phyloP scores from a whole-genome alignment of 2,888 invertebrate genomes.

The Sarcophaga subvicina region DNA sequence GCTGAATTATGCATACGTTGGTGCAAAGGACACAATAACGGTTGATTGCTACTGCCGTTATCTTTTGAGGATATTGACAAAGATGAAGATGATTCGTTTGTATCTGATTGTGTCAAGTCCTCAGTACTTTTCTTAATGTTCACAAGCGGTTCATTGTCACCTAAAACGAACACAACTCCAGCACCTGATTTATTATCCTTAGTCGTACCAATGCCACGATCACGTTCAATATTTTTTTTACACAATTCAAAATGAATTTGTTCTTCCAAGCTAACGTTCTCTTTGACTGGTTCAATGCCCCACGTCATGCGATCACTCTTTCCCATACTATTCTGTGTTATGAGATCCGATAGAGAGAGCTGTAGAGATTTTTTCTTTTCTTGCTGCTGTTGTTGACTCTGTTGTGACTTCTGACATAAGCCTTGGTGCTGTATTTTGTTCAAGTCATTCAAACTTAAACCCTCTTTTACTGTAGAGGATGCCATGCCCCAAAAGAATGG shows the following conservation, averaged over 20 bases:
- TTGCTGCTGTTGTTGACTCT: slow-evolving; percentile 61
- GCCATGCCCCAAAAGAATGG: slow-evolving; percentile 79
- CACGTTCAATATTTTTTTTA: slow-evolving; percentile 76
- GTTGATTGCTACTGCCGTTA: slow-evolving; percentile 30
- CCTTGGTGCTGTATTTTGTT: slow-evolving; percentile 45
- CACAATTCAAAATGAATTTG: slow-evolving; percentile 78
- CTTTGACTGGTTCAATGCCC: slow-evolving; percentile 81
- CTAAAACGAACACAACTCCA: slow-evolving; percentile 87
- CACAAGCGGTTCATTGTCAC: slow-evolving; percentile 87
- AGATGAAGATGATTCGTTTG: slow-evolving; percentile 47
- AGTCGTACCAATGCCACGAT: slow-evolving; percentile 73
- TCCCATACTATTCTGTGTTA: slow-evolving; percentile 81
- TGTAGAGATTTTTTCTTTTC: slow-evolving; percentile 72
- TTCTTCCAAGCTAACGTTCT: slow-evolving; percentile 79
- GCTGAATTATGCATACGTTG: slow-evolving; percentile 75
- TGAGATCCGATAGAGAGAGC: slow-evolving; percentile 80
- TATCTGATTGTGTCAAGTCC: slow-evolving; percentile 73
- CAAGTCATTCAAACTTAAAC: slow-evolving; percentile 77
- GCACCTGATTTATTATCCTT: slow-evolving; percentile 69
- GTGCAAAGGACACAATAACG: slow-evolving; percentile 76
- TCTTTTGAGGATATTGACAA: slow-evolving; percentile 31
- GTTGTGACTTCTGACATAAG: slow-evolving; percentile 28
- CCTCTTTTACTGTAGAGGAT: slow-evolving; percentile 78
- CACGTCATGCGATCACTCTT: slow-evolving; percentile 80
- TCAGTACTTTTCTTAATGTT: slow-evolving; percentile 84